Percentiles rank a stretch among this genome's conserved stretches.
Conservation (phyloP, 2,113 vertebrate species). For the Petrocephalus microphthalmus region DNA sequence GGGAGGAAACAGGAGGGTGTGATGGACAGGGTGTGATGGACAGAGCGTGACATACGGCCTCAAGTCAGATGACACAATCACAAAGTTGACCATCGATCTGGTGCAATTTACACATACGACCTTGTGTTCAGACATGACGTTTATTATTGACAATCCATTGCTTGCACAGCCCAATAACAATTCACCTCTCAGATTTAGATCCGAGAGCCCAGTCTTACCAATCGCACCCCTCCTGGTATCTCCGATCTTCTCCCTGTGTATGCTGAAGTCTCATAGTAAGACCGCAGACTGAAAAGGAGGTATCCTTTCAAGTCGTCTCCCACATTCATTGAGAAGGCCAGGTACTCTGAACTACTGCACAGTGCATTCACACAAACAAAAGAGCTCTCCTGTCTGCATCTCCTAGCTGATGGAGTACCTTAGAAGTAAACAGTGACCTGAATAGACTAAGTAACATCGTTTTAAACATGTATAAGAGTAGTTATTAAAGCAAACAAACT, state of each 20-base stretch:
- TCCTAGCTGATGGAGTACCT: background rate
- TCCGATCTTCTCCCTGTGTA: background rate
- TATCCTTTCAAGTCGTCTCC: background rate
- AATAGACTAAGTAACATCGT: background rate
- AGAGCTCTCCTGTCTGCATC: background rate
- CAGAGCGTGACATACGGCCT: background rate
- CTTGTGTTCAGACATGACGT: background rate
- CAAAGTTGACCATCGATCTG: background rate
- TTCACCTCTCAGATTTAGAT: background rate
- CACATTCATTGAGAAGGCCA: background rate
- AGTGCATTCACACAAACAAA: background rate
- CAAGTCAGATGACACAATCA: background rate
- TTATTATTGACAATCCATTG: background rate
- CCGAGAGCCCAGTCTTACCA: background rate
- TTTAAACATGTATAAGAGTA: background rate
- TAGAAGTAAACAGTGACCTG: background rate
- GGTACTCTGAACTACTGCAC: background rate
- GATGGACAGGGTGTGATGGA: too few relatives aligned
- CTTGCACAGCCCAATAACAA: background rate
- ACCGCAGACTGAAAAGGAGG: background rate
- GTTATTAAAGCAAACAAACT: background rate
- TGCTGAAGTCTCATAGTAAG: background rate
- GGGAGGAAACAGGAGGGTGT: too few relatives aligned
- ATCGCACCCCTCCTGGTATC: background rate
- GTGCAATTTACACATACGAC: background rate